Evolutionary conservation across 35 echinoderm and acorn worm species (phyloP).

Genomic region (Ptychodera flava): DNA sequence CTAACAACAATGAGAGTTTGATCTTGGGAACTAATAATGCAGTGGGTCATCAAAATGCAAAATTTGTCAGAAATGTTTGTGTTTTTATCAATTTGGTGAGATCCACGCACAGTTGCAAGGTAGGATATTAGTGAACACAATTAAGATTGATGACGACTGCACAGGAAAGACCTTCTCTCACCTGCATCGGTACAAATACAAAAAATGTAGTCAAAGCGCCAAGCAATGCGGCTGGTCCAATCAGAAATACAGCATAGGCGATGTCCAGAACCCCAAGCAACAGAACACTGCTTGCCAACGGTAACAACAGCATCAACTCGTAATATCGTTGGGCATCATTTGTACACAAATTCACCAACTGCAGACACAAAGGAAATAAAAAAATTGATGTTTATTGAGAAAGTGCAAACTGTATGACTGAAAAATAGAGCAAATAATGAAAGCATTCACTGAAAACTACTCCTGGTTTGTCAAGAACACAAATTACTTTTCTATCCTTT

Average conservation of each 20-base stretch:
- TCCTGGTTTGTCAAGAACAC: neutral
- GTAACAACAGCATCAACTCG: slow-evolving; percentile 61
- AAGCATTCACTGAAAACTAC: neutral
- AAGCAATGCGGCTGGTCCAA: slow-evolving; percentile 53
- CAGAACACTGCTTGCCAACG: slow-evolving; percentile 54
- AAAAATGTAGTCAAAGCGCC: slow-evolving; percentile 63
- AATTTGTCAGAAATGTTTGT: neutral
- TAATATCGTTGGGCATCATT: slow-evolving; percentile 89
- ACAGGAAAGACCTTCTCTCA: neutral
- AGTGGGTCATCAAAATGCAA: no score
- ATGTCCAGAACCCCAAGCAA: slow-evolving; percentile 52
- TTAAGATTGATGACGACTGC: neutral
- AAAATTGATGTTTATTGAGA: neutral
- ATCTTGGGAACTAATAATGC: no score
- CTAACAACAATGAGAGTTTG: no score
- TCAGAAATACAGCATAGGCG: slow-evolving; percentile 35
- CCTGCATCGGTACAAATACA: slow-evolving; percentile 75
- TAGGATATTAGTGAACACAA: neutral
- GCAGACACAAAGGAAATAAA: neutral
- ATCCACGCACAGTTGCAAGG: neutral
- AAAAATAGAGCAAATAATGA: neutral
- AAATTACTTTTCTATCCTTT: neutral
- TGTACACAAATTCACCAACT: slow-evolving; percentile 93
- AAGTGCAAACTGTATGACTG: neutral
- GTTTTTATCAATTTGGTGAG: neutral